A percentile compares a stretch with the other conserved stretches of the same genome.
phyloP scores from a whole-genome alignment of 2,113 vertebrate genomes.

The Copsychus sechellarum region DNA sequence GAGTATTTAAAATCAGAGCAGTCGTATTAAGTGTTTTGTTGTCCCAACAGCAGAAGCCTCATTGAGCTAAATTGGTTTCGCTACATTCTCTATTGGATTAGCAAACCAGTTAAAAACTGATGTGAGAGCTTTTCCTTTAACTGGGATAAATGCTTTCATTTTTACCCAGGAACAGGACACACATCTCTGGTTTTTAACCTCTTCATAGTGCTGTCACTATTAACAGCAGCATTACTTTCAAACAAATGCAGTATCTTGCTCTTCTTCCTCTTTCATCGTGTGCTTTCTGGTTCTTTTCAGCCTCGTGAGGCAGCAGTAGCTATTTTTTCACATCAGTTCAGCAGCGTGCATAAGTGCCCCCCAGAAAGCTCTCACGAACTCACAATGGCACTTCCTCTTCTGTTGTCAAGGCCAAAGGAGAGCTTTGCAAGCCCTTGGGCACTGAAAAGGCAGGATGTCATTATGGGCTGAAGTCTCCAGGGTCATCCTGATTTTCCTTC shows the following conservation, averaged over 20 bases:
- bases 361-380: background rate
- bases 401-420: background rate
- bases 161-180: background rate
- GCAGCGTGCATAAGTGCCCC: background rate
- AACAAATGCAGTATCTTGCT: background rate
- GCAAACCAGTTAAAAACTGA: background rate
- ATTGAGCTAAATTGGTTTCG: conserved; percentile 44
- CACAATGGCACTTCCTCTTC: background rate
- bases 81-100: conserved; percentile 50
- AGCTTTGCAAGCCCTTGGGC: conserved; percentile 12
- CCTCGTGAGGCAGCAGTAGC: background rate
- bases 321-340: background rate
- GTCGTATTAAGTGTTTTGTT: conserved; percentile 12
- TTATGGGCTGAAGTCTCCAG: conserved; percentile 15
- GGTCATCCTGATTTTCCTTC: conserved; percentile 1
- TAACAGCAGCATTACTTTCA: background rate
- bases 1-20: conserved; percentile 41
- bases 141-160: background rate
- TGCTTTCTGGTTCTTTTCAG: background rate
- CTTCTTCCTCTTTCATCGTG: background rate
- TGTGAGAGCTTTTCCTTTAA: conserved; percentile 10
- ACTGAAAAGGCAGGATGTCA: conserved; percentile 20
- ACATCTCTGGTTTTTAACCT: background rate
- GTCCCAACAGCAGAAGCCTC: conserved; percentile 26
- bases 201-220: background rate